phyloP scores from a whole-genome alignment of 1,140 invertebrate genomes.

The Eurosta solidaginis region DNA sequence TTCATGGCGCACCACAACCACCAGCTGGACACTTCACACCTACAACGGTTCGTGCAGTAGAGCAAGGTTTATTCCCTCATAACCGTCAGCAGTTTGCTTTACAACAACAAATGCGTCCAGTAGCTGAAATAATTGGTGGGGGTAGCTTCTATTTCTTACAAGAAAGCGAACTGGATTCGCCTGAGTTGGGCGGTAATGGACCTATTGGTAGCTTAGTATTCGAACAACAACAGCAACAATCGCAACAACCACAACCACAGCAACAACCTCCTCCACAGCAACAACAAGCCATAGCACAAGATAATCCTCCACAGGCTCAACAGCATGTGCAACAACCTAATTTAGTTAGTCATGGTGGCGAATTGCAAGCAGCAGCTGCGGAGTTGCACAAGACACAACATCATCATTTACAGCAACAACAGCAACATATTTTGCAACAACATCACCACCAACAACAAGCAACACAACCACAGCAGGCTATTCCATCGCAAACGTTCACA shows the following conservation, averaged over 20 bases:
- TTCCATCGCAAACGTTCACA: conserved; percentile 78
- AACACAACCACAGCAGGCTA: conserved; percentile 63
- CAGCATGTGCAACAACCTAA: conserved; percentile 23
- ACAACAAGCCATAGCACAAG: conserved; percentile 30
- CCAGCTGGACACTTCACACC: conserved; percentile 53
- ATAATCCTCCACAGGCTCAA: not conserved
- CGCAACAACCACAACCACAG: conserved; percentile 62
- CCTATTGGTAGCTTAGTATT: conserved; percentile 38
- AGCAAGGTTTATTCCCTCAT: conserved; percentile 64
- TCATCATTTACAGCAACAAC: conserved; percentile 39
- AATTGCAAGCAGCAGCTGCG: not conserved
- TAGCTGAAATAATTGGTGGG: conserved; percentile 70
- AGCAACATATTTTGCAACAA: conserved; percentile 60
- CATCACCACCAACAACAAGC: conserved; percentile 66
- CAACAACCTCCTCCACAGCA: conserved; percentile 67
- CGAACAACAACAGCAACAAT: conserved; percentile 31
- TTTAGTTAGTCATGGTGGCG: not conserved
- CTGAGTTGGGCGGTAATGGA: conserved; percentile 58
- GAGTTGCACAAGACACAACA: conserved; percentile 16
- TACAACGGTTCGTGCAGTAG: conserved; percentile 64
- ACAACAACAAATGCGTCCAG: conserved; percentile 65
- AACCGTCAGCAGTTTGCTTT: conserved; percentile 60
- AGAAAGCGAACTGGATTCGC: conserved; percentile 76
- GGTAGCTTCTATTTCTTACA: conserved; percentile 78
- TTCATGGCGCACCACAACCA: conserved; percentile 32